Conservation (phyloP, 23 tunicate species). For the Botrylloides violaceus region DNA sequence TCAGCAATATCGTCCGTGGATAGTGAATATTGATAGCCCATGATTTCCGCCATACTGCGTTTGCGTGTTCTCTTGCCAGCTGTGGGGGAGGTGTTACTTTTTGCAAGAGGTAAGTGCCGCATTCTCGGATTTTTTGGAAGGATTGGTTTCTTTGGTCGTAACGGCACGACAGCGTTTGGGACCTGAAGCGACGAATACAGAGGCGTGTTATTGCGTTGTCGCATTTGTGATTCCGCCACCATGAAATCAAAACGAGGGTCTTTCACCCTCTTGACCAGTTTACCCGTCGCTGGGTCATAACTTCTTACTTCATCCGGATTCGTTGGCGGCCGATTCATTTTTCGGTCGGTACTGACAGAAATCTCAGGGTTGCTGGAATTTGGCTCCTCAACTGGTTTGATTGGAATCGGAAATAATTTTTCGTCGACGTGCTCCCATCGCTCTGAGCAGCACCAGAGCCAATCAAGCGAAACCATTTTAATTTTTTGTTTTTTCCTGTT, state of each 20-base stretch:
- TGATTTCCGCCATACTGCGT: slow-evolving; percentile 77
- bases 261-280: slow-evolving; percentile 37
- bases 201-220: slow-evolving; percentile 6
- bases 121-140: neutral
- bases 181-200: slow-evolving; percentile 57
- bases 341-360: neutral
- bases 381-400: neutral
- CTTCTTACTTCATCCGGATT: neutral
- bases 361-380: neutral
- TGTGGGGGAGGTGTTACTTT: slow-evolving; percentile 3
- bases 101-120: neutral
- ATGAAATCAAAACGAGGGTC: slow-evolving; percentile 53
- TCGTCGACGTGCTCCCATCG: slow-evolving; percentile 68
- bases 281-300: slow-evolving; percentile 57
- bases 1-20: slow-evolving; percentile 73
- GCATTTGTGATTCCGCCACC: slow-evolving; percentile 32
- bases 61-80: slow-evolving; percentile 37
- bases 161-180: slow-evolving; percentile 17
- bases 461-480: slow-evolving; percentile 51
- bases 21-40: slow-evolving; percentile 57
- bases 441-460: slow-evolving; percentile 84
- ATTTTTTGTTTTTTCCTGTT: slow-evolving; percentile 33
- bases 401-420: slow-evolving; percentile 58
- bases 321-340: neutral
- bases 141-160: slow-evolving; percentile 5